A percentile compares a stretch with the other conserved stretches of the same genome.
phyloP scores from a whole-genome alignment of 2,888 invertebrate genomes.

The Agriopis marginaria region DNA sequence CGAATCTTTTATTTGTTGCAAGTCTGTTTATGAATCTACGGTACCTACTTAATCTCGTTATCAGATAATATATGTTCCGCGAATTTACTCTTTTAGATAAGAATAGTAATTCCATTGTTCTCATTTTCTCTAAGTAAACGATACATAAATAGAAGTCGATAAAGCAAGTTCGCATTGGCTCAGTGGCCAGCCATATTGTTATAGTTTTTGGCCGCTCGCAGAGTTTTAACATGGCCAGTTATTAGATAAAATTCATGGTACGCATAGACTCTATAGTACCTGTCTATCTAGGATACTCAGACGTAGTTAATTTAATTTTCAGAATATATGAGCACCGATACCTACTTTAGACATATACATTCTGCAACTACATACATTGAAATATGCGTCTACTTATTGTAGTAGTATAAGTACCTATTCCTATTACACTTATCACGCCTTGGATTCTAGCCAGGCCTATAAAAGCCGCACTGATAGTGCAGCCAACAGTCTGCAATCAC shows the following conservation, averaged over 20 bases:
- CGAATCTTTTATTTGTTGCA: background rate
- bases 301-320: too few species aligned
- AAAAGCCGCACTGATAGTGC: slow-evolving; percentile 15
- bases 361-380: too few species aligned
- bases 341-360: too few species aligned
- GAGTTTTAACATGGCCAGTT: background rate
- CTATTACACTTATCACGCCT: slow-evolving; percentile 1
- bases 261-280: too few species aligned
- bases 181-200: too few species aligned
- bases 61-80: slow-evolving; percentile 26
- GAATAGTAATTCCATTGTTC: slow-evolving; percentile 27
- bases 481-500: slow-evolving; percentile 17
- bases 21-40: background rate
- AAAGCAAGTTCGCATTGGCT: background rate
- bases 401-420: background rate
- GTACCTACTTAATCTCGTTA: slow-evolving; percentile 22
- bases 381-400: background rate
- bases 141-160: background rate
- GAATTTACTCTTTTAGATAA: slow-evolving; percentile 28
- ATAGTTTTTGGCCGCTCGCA: too few species aligned
- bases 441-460: slow-evolving; percentile 21
- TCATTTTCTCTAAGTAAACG: slow-evolving; percentile 3
- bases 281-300: too few species aligned
- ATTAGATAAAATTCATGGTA: background rate
- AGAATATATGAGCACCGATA: too few species aligned